Evolutionary conservation across 2,888 invertebrate species (phyloP).

Genomic region (Agrochola lychnidis): DNA sequence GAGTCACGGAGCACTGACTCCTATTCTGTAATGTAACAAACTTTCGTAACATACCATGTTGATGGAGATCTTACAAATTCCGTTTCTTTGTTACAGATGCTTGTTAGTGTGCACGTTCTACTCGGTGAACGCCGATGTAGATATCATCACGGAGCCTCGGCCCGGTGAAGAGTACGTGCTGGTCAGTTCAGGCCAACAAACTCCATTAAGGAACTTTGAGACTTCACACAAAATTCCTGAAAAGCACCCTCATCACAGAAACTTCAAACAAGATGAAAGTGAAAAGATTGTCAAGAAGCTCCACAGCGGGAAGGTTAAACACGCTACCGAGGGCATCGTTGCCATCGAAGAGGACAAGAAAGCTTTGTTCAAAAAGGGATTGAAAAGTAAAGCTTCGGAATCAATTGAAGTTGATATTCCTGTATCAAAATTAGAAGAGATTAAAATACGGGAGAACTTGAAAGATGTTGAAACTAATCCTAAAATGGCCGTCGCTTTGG

Average conservation of each 20-base stretch:
- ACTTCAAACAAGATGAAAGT: slow-evolving; percentile 80
- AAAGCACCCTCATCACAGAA: slow-evolving; percentile 83
- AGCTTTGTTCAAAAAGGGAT: slow-evolving; percentile 78
- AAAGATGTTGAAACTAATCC: slow-evolving; percentile 86
- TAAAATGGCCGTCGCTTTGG: slow-evolving; percentile 84
- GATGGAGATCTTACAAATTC: slow-evolving; percentile 62
- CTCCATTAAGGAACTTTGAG: slow-evolving; percentile 91
- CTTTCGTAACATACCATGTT: slow-evolving; percentile 75
- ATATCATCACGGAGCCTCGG: slow-evolving; percentile 91
- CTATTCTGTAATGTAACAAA: slow-evolving; percentile 70
- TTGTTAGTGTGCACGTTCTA: slow-evolving; percentile 86
- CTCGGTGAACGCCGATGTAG: slow-evolving; percentile 87
- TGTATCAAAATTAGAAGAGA: slow-evolving; percentile 86
- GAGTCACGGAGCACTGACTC: slow-evolving; percentile 83
- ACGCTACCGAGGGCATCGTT: slow-evolving; percentile 85
- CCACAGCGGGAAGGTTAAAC: slow-evolving; percentile 82
- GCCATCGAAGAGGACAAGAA: slow-evolving; percentile 88
- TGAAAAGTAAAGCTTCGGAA: slow-evolving; percentile 83
- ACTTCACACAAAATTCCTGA: slow-evolving; percentile 93
- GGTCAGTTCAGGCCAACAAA: slow-evolving; percentile 90
- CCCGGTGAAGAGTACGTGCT: slow-evolving; percentile 93
- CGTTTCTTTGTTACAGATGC: slow-evolving; percentile 88
- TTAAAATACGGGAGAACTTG: slow-evolving; percentile 88
- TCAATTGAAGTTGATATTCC: slow-evolving; percentile 88
- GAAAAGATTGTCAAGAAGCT: slow-evolving; percentile 86